phyloP scores from a whole-genome alignment of 2,797 vertebrate species.

The Phylloscopus collybita region DNA sequence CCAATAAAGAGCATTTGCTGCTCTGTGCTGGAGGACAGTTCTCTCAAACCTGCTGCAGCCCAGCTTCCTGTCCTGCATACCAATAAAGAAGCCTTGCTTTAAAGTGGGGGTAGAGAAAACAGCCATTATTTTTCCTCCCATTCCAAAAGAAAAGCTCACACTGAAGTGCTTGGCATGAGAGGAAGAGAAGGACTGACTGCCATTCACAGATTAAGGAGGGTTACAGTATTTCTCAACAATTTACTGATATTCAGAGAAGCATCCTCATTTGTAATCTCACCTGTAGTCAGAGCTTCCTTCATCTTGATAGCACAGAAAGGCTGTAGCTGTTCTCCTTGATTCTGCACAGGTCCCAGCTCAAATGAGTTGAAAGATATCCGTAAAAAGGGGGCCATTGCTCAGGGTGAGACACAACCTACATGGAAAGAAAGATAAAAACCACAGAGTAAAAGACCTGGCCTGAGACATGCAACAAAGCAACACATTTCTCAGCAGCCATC shows the following conservation, averaged over 20 bases:
- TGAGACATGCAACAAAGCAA: neutral
- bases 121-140: neutral
- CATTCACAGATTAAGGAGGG: neutral
- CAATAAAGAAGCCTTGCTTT: neutral
- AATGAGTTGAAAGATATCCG: constrained; percentile 90
- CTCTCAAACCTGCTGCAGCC: neutral
- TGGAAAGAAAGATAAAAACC: neutral
- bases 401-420: neutral
- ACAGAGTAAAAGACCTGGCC: neutral
- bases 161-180: neutral
- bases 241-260: neutral
- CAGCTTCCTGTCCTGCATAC: neutral
- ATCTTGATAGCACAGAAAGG: constrained; percentile 95
- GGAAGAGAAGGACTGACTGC: neutral
- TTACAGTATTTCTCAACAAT: neutral
- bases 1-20: neutral
- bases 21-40: neutral
- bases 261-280: constrained; percentile 67
- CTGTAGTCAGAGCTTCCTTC: constrained; percentile 95
- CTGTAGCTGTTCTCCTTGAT: constrained; percentile 62
- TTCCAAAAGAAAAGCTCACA: neutral
- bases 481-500: neutral
- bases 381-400: constrained; percentile 93
- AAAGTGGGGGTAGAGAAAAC: neutral
- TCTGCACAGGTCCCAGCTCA: constrained; percentile 82